Evolutionary conservation across 2,888 invertebrate species (phyloP).

Genomic region (Cistogaster globosa): DNA sequence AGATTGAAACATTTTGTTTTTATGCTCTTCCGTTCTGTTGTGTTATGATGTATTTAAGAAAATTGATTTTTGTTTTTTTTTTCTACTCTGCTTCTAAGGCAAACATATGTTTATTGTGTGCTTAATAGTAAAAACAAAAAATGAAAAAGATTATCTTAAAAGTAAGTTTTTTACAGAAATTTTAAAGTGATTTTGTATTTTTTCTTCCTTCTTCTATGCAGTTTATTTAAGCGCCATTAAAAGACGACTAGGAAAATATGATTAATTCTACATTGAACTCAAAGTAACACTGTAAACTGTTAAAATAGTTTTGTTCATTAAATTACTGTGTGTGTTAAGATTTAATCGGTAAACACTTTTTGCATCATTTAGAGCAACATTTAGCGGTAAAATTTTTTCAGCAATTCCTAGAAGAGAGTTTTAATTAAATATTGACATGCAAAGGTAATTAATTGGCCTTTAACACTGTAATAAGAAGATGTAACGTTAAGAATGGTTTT

Average conservation of each 20-base stretch:
- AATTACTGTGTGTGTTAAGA: slow-evolving; percentile 22
- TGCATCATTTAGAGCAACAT: not conserved
- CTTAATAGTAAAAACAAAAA: slow-evolving; percentile 6
- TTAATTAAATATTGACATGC: slow-evolving; percentile 38
- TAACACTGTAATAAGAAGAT: not conserved
- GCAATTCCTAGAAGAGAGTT: not conserved
- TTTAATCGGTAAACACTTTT: slow-evolving; percentile 12
- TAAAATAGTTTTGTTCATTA: slow-evolving; percentile 18
- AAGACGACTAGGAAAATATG: slow-evolving; percentile 22
- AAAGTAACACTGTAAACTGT: slow-evolving; percentile 29
- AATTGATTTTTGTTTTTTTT: slow-evolving; percentile 47
- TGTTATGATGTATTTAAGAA: slow-evolving; percentile 29
- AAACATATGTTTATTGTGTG: slow-evolving; percentile 35
- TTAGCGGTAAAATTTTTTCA: slow-evolving; percentile 6
- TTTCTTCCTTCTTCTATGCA: not conserved
- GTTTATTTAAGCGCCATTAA: slow-evolving; percentile 48
- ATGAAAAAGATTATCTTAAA: slow-evolving; percentile 55
- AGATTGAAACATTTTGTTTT: slow-evolving; percentile 36
- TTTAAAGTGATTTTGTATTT: slow-evolving; percentile 22
- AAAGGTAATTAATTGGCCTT: not conserved
- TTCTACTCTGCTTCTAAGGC: slow-evolving; percentile 15
- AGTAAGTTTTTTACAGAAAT: slow-evolving; percentile 44
- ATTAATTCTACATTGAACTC: slow-evolving; percentile 36
- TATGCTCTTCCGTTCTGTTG: slow-evolving; percentile 14
- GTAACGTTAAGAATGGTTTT: not conserved